These are phyloP conservation scores for Dicranocentrus wangi DNA, from an alignment of 2,888 invertebrate genomes.

Conservation along the genomic window DNA sequence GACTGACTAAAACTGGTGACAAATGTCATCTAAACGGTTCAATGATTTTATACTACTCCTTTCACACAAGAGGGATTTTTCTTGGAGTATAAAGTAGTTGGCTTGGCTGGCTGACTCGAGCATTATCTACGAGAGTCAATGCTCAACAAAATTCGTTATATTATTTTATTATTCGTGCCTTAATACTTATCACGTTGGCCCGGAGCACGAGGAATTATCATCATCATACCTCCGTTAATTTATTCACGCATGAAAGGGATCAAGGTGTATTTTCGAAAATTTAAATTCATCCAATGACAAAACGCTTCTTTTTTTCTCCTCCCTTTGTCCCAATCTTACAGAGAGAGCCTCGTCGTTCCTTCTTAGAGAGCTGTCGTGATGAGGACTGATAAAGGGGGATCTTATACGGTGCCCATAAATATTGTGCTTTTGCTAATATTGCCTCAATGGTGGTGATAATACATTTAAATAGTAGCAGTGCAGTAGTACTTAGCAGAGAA, in stretches of 20 bases:
- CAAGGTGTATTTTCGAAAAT: conserved; percentile 53
- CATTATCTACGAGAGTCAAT: background rate
- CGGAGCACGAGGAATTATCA: conserved; percentile 7
- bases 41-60: background rate
- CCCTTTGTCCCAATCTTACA: too few species aligned
- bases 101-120: background rate
- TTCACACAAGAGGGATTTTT: background rate
- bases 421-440: background rate
- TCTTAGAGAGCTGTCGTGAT: background rate
- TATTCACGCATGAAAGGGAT: conserved; percentile 61
- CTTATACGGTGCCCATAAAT: background rate
- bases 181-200: conserved; percentile 8
- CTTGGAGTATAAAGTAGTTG: too few species aligned
- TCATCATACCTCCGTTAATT: conserved; percentile 12
- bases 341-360: background rate
- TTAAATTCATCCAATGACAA: conserved; percentile 42
- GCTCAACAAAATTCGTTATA: background rate
- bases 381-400: conserved; percentile 11
- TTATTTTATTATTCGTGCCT: background rate
- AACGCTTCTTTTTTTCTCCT: background rate
- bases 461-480: too few species aligned
- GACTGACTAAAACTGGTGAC: background rate
- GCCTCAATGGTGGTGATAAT: background rate
- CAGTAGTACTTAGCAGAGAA: too few species aligned
- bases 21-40: conserved; percentile 1